A percentile compares a stretch with the other conserved stretches of the same genome.
Conservation (phyloP, 2,888 invertebrate genomes). For the Acrobasis consociella region DNA sequence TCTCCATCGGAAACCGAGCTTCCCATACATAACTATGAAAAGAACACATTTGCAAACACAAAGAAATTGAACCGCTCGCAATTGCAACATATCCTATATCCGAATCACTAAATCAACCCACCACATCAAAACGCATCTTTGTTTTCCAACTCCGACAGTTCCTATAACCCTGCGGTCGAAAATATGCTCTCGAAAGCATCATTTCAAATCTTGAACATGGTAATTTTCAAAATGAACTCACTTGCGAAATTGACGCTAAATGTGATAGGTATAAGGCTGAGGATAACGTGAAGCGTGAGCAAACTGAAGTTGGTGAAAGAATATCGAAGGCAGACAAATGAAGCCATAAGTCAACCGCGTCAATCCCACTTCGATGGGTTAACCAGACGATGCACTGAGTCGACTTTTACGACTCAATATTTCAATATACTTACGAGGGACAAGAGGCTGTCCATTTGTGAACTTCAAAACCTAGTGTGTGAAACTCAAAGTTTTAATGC, state of each 20-base stretch:
- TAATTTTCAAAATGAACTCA: neutral
- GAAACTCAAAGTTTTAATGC: neutral
- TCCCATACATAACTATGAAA: conserved; percentile 13
- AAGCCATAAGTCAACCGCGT: conserved; percentile 74
- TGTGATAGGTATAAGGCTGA: conserved; percentile 15
- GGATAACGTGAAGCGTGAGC: conserved; percentile 17
- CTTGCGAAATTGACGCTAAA: conserved; percentile 38
- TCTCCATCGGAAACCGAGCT: neutral
- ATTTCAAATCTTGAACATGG: conserved; percentile 36
- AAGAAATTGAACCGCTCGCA: conserved; percentile 21
- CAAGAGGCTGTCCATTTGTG: conserved; percentile 49
- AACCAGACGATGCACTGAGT: conserved; percentile 61
- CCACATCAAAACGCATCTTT: conserved; percentile 70
- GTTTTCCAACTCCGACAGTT: conserved; percentile 70
- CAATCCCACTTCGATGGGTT: conserved; percentile 70
- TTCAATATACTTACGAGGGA: conserved; percentile 81
- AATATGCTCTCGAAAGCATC: conserved; percentile 58
- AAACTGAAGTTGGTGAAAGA: conserved; percentile 49
- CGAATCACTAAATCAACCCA: conserved; percentile 67
- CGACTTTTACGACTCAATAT: conserved; percentile 77
- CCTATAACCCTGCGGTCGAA: conserved; percentile 74
- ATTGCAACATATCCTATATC: conserved; percentile 38
- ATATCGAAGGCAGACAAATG: conserved; percentile 79
- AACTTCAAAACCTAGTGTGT: conserved; percentile 12
- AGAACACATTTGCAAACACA: conserved; percentile 20